phyloP scores from a whole-genome alignment of 23 tunicate species.

The Ciona savignyi region DNA sequence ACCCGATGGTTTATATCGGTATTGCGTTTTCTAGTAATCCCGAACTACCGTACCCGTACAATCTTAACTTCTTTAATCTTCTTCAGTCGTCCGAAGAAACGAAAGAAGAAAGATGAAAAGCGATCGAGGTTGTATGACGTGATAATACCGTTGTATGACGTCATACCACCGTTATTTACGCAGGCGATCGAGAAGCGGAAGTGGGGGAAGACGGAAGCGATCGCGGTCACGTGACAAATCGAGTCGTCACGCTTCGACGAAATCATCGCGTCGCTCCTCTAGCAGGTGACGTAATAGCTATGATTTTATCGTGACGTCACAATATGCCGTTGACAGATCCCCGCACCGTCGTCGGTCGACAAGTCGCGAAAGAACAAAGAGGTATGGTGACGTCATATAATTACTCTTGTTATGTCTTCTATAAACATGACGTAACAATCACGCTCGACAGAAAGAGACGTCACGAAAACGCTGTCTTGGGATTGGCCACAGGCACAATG shows the following conservation, averaged over 20 bases:
- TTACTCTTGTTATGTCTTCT: too few species aligned
- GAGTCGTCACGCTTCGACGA: slow-evolving; percentile 7
- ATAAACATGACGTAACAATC: too few species aligned
- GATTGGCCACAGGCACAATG: slow-evolving; percentile 41
- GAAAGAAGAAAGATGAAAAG: not conserved
- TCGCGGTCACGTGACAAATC: slow-evolving; percentile 44
- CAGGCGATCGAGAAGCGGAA: not conserved
- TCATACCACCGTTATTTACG: not conserved
- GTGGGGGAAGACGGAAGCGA: slow-evolving; percentile 11
- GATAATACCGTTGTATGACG: not conserved
- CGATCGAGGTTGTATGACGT: not conserved
- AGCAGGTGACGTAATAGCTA: not conserved
- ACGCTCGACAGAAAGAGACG: not conserved
- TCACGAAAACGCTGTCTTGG: slow-evolving; percentile 45
- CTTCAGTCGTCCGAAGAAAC: not conserved
- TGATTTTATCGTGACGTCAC: not conserved
- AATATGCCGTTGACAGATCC: not conserved
- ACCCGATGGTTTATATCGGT: too few species aligned
- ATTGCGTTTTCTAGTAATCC: too few species aligned
- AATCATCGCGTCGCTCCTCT: not conserved
- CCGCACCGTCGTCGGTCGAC: slow-evolving; percentile 20
- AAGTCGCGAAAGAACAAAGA: not conserved
- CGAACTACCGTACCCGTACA: too few species aligned
- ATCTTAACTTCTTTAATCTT: too few species aligned
- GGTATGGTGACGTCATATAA: not conserved